Base-by-base conservation (phyloP, 1,140 invertebrate species). In the Orchesella cincta region DNA sequence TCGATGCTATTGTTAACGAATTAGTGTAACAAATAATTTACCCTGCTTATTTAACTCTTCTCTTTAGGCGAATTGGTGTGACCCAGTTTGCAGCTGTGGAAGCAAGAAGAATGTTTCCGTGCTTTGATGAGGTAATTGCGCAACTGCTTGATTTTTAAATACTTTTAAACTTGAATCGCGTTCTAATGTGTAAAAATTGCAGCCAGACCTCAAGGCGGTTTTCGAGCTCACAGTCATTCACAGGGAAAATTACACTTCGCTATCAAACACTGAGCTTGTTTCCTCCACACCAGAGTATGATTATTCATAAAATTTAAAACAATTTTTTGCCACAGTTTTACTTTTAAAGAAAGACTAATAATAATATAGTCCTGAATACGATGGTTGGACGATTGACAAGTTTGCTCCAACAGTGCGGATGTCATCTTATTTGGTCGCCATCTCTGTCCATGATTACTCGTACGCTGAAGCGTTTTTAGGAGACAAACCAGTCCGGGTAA, bases 351-450 rank as follows among this genome's bases (percentile, higher is more conserved):
- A 67, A 31, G 54, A 67, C 2, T 46, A 3, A 39, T 18, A 39
- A 8, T 46, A 80, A 84, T 85, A 83, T 77, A 84, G 81, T 36
- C 70, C 70, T 20, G 71, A 73, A 28, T 54, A 78, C 52, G 64
- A 74, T 20, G 82, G 79, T 3, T 87, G 85, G 82, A 78, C 84
- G n/a, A 79, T 83, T 20, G 83, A 86, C 75, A 79, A 81, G 1
- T 89, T 85, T 78, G 82, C 86, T 20, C 84, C 81, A 35, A 86
- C 85, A 0, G 84, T 87, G 3, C 83, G 83, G 29, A 90, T 90
- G 89, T 87, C 87, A 12, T 89, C 89, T 3, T 90, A 90, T 82
- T 83, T 89, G 1, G 82, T 90, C 20, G 88, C 89, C 86, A 89
- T n/a, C 81, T 84, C 87, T 31, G 85, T 90, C 3, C 86, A 84